Percentiles rank a stretch among this genome's conserved stretches.
Evolutionary conservation across 2,113 vertebrate species (phyloP).

Genomic region (Bujurquina vittata): DNA sequence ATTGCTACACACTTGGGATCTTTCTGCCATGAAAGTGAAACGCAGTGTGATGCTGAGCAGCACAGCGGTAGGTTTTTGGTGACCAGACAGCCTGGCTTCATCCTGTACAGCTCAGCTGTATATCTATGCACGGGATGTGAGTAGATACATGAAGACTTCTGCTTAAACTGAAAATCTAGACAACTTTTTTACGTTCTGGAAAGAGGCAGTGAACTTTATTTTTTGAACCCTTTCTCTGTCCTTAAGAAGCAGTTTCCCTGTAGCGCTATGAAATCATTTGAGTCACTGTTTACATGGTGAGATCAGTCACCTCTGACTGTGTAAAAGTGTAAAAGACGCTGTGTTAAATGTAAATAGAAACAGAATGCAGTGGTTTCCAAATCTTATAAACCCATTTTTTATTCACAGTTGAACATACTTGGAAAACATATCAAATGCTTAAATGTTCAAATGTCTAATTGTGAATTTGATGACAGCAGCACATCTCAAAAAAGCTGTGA

Average conservation of each 20-base stretch:
- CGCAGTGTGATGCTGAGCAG: neutral
- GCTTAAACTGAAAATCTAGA: neutral
- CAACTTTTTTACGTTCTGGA: neutral
- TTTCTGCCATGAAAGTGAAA: neutral
- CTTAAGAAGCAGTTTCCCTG: neutral
- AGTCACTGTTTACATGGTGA: neutral
- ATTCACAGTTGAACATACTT: no score
- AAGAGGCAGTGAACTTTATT: neutral
- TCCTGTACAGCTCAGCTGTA: neutral
- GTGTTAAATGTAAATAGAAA: fast-evolving
- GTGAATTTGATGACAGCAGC: neutral
- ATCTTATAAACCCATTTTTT: neutral
- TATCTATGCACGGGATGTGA: neutral
- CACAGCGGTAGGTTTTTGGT: neutral
- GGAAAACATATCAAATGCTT: neutral
- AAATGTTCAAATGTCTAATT: neutral
- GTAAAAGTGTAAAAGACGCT: no score
- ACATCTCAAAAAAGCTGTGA: neutral
- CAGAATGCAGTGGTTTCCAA: neutral
- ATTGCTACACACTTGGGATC: neutral
- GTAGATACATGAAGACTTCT: neutral
- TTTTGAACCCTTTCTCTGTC: neutral
- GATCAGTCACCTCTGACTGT: neutral
- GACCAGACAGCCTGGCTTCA: neutral
- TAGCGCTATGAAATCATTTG: neutral